A percentile compares a stretch with the other conserved stretches of the same genome.
These are phyloP conservation scores for Notiomystis cincta DNA, from an alignment of 2,113 vertebrate species.

Conservation along the genomic window DNA sequence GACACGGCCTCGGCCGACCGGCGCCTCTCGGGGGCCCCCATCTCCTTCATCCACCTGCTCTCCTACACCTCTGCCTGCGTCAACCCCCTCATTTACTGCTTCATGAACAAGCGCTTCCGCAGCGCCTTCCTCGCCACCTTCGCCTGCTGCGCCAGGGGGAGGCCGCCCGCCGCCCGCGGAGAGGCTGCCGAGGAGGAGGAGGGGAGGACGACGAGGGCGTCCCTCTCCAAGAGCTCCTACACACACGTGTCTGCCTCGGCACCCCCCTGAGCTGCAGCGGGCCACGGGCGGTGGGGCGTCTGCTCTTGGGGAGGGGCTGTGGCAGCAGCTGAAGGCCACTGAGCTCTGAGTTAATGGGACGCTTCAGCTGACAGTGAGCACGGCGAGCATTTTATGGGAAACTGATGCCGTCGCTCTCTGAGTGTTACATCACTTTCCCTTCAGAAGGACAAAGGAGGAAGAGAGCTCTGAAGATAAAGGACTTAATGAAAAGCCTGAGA, in stretches of 20 bases:
- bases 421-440: background rate
- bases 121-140: conserved; percentile 86
- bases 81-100: conserved; percentile 98
- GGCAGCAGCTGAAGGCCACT: background rate
- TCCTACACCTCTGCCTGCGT: conserved; percentile 95
- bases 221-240: conserved; percentile 78
- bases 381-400: background rate
- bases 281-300: background rate
- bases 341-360: background rate
- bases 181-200: conserved; percentile 75
- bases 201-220: conserved; percentile 74
- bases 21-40: conserved; percentile 89
- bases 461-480: background rate
- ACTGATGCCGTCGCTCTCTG: background rate
- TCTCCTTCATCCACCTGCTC: conserved; percentile 95
- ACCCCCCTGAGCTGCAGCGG: conserved; percentile 59
- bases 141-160: conserved; percentile 69
- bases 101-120: conserved; percentile 97
- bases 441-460: conserved; percentile 2
- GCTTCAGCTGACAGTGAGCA: background rate
- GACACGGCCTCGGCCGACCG: conserved; percentile 80
- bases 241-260: conserved; percentile 63
- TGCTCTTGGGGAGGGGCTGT: background rate
- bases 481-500: background rate
- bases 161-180: background rate